Base-by-base conservation (phyloP, 2,797 vertebrate genomes). In the Acridotheres tristis region DNA sequence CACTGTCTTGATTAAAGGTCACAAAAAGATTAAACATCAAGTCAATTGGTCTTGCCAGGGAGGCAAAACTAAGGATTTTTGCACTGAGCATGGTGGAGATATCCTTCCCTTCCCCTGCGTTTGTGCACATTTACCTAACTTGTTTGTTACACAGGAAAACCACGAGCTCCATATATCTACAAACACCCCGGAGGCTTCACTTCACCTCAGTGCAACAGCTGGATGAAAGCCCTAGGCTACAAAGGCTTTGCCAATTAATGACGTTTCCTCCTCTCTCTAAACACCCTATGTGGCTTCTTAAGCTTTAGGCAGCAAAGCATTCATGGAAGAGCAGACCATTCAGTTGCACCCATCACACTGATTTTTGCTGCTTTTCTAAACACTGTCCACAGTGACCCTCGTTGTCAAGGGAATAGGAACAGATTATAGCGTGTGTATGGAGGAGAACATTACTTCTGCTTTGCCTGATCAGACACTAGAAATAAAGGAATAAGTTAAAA, bases 211-310 rank as follows among this genome's bases (percentile, higher is more conserved):
- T 40, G 30, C 59, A 91, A 82, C 59, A 87, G 57, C 85, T 82
- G 83, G 74, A 73, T 88, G 53, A 85, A 84, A 93, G 76, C 63
- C 48, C 38, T 53, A 51, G 83, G 77, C 67, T 82, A 59, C 4
- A 7, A 65, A 90, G 30, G 26, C 63, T 91, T 81, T 85, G 42
- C 63, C 89, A 91, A 61, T 91, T 91, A 85, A 84, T 32, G 77
- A 30, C 51, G 30, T 79, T 89, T 93, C 81, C 82, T 88, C 43
- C 38, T 94, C 62, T 91, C 74, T 86, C 92, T 86, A 82, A 85
- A 91, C 18, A 79, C 32, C 36, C 58, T 65, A 10, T 34, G 67
- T 91, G 81, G 80, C 76, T 90, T 93, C 76, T 84, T 77, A 77
- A 85, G 93, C 78, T 93, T 89, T 62, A 78, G 84, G 88, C 86